Evolutionary conservation across 2,113 vertebrate species (phyloP).

Genomic region (Cettia cetti): DNA sequence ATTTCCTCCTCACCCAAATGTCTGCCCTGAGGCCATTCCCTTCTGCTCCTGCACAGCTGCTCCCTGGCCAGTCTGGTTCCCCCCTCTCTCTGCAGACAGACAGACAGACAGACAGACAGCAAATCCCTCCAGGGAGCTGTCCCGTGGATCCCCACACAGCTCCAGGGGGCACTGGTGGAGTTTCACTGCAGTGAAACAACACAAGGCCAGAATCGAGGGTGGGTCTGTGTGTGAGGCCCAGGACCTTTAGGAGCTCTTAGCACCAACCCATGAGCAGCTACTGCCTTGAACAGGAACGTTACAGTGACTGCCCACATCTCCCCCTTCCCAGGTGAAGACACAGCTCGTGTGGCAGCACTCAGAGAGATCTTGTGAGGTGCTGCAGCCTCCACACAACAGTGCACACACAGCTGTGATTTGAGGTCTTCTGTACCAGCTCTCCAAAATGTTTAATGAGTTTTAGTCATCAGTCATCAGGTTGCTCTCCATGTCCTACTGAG

Average conservation of each 20-base stretch:
- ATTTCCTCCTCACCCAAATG: neutral
- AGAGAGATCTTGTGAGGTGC: neutral
- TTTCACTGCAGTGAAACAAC: neutral
- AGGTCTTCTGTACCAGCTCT: neutral
- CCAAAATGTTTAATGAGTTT: neutral
- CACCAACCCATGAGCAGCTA: neutral
- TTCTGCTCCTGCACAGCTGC: neutral
- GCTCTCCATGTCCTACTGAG: neutral
- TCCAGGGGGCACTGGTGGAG: neutral
- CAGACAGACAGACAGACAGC: neutral
- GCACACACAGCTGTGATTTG: neutral
- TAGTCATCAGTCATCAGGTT: neutral
- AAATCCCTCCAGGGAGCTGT: neutral
- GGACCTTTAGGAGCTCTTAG: neutral
- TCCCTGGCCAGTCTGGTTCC: neutral
- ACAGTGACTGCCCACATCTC: neutral
- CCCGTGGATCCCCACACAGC: neutral
- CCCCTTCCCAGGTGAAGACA: neutral
- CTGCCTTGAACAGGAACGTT: neutral
- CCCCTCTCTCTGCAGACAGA: neutral
- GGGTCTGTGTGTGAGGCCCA: neutral
- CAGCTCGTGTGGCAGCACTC: neutral
- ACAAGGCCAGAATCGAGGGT: fast-evolving
- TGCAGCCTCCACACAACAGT: neutral
- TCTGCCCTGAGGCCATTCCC: neutral